Evolutionary conservation across 1,140 invertebrate species (phyloP), one percentile per base, ranked within the genome.

Genomic region (Oreohelix idahoensis): DNA sequence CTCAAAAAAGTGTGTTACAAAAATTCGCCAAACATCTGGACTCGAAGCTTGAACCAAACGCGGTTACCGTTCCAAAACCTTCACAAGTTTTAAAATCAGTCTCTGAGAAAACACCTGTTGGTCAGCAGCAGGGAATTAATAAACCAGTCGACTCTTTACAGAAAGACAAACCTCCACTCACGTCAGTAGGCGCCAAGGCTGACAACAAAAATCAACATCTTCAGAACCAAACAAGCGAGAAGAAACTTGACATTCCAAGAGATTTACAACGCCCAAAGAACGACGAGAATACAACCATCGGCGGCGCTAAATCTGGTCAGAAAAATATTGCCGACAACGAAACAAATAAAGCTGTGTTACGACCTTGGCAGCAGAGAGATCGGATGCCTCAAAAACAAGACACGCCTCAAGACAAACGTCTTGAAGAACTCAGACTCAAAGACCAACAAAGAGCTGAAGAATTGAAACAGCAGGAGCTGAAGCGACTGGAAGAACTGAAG

Each of bases 11-110:
- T 66, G 63, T 66, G 8, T n/a, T 66, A 17, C 63, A 66, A 32
- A 66, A 66, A 66, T 66, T 66, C 17, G 63, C 63, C n/a, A 66
- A 66, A 32, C 63, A 66, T 66, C 32, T 66, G 20, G 63, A 66
- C 29, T 66, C 63, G 4, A 66, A 66, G 32, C 29, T 66, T 10
- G 63, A 66, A 32, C 63, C 63, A 66, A 32, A 58, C 26, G 53
- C 26, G 23, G 20, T 58, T 15, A 20, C 20, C 20, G 53, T 20
- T 58, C 53, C 10, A 58, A 58, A 58, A 58, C 53, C 53, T n/a
- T n/a, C 23, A 10, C 10, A 5, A 58, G 53, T 4, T 23, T 58
- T 58, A 58, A 58, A 23, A 58, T 2, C 26, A 58, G 20, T 11
- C 26, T 58, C 53, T 4, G 53, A 58, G 17, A 58, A 58, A 45